Percentiles rank a stretch among this genome's conserved stretches.
Evolutionary conservation across 2,888 invertebrate genomes (phyloP).

Genomic region (Nineta flava): DNA sequence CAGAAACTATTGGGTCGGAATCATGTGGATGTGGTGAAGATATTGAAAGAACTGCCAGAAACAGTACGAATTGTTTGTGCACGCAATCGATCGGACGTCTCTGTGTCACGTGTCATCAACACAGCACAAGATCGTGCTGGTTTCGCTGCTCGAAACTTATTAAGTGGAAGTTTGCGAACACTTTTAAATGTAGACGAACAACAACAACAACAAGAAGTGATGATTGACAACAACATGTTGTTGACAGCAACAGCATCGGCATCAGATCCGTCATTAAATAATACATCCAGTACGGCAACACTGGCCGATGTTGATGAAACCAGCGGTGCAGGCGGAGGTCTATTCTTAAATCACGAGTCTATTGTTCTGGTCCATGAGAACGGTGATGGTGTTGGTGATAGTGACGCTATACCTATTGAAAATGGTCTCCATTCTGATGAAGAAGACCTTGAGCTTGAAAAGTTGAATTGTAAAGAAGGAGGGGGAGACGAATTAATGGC

Average conservation of each 20-base stretch:
- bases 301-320: conserved; percentile 23
- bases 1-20: conserved; percentile 79
- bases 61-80: conserved; percentile 88
- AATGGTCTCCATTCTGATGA: too few species aligned
- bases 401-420: not conserved
- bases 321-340: too few species aligned
- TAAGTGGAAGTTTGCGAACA: conserved; percentile 77
- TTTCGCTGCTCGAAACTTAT: conserved; percentile 64
- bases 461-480: too few species aligned
- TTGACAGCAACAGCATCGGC: conserved; percentile 45
- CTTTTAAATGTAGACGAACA: conserved; percentile 21
- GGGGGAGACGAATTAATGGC: too few species aligned
- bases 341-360: not conserved
- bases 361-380: not conserved
- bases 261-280: conserved; percentile 67
- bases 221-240: too few species aligned
- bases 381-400: not conserved
- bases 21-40: conserved; percentile 92
- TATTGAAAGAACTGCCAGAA: conserved; percentile 81
- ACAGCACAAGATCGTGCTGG: conserved; percentile 64
- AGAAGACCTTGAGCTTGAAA: too few species aligned
- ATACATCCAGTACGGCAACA: conserved; percentile 68
- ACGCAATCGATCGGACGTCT: conserved; percentile 36
- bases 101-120: conserved; percentile 52
- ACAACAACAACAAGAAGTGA: conserved; percentile 26